Percentiles rank a stretch among this genome's conserved stretches.
These are phyloP conservation scores for Heteropelma amictum DNA, from an alignment of 2,888 invertebrate species.

Conservation along the genomic window DNA sequence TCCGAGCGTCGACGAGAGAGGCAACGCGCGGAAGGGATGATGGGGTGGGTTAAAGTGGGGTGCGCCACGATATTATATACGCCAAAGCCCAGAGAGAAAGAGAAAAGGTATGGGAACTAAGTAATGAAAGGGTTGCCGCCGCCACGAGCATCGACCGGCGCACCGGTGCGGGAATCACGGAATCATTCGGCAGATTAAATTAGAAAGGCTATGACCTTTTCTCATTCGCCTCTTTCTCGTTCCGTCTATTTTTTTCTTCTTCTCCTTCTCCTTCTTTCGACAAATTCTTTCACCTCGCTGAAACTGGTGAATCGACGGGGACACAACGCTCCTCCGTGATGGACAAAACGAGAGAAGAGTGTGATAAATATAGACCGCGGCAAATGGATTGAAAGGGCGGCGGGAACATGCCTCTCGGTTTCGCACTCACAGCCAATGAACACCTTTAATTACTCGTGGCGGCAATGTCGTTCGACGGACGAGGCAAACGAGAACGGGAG, in stretches of 20 bases:
- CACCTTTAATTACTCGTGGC: constrained; percentile 54
- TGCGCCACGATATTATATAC: constrained; percentile 37
- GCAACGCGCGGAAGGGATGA: constrained; percentile 25
- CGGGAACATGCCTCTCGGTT: constrained; percentile 1
- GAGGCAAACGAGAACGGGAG: constrained; percentile 2
- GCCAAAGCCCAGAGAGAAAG: constrained; percentile 23
- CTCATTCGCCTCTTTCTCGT: constrained; percentile 44
- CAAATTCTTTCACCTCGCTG: constrained; percentile 23
- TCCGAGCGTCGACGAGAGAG: constrained; percentile 53
- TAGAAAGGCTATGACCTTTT: constrained; percentile 76
- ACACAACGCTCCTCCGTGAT: constrained; percentile 18
- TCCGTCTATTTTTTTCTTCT: constrained; percentile 13
- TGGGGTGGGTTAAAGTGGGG: constrained; percentile 45
- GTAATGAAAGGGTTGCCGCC: constrained; percentile 77
- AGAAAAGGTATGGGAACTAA: constrained; percentile 70
- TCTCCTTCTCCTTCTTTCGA: not conserved
- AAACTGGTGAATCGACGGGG: constrained; percentile 12
- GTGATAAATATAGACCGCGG: not conserved
- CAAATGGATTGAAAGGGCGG: constrained; percentile 56
- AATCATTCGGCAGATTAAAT: constrained; percentile 78
- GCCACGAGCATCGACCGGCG: constrained; percentile 24
- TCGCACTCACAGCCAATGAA: constrained; percentile 48
- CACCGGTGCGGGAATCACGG: constrained; percentile 75
- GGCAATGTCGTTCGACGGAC: not conserved
- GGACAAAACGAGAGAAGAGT: not conserved